phyloP scores from a whole-genome alignment of 2,888 invertebrate species.

The Melitaea athalia region DNA sequence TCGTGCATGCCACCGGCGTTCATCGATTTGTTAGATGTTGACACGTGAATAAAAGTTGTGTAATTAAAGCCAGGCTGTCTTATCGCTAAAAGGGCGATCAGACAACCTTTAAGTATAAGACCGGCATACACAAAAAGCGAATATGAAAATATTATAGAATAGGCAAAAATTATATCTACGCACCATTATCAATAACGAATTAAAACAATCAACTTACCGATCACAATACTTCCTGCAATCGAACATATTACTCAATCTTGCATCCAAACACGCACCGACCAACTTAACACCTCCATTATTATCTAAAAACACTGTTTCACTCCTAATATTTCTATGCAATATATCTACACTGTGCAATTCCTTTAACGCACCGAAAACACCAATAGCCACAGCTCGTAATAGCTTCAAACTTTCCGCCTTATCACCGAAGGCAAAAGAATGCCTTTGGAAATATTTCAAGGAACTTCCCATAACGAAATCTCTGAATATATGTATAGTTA shows the following conservation, averaged over 20 bases:
- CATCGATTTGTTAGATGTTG: too few species aligned
- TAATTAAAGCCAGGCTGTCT: too few species aligned
- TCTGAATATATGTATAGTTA: constrained; percentile 86
- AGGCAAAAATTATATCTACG: neutral
- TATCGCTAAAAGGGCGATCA: too few species aligned
- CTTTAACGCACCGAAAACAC: constrained; percentile 88
- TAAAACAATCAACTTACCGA: constrained; percentile 53
- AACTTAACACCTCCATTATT: constrained; percentile 83
- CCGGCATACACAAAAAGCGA: too few species aligned
- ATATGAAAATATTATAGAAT: too few species aligned
- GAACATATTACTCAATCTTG: constrained; percentile 83
- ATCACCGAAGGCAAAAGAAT: constrained; percentile 53
- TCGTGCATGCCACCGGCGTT: too few species aligned
- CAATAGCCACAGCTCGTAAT: constrained; percentile 85
- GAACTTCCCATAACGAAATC: constrained; percentile 83
- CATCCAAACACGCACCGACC: constrained; percentile 87
- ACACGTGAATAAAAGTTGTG: too few species aligned
- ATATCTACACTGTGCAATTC: constrained; percentile 92
- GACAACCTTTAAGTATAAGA: too few species aligned
- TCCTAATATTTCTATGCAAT: constrained; percentile 91
- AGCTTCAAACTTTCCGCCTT: constrained; percentile 63
- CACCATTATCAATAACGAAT: neutral
- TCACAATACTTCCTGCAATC: constrained; percentile 67
- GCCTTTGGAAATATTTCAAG: constrained; percentile 57
- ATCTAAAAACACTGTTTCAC: constrained; percentile 88